Evolutionary conservation across 23 tunicate genomes (phyloP).

Genomic region (Trididemnum miniatum): DNA sequence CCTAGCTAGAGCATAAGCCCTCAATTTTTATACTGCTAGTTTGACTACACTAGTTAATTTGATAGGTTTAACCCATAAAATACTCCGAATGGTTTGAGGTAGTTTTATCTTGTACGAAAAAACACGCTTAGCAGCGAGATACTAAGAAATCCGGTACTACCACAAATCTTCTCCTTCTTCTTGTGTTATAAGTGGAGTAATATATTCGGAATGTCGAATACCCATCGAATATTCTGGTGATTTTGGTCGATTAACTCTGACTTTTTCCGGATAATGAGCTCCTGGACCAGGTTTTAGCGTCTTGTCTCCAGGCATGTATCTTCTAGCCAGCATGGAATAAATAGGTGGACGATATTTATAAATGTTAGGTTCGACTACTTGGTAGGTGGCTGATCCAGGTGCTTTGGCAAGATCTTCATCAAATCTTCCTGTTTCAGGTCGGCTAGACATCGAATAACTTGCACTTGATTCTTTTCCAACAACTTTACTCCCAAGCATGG

Average conservation of each 20-base stretch:
- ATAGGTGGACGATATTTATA: constrained; percentile 65
- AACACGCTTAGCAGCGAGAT: too few species aligned
- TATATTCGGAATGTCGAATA: constrained; percentile 91
- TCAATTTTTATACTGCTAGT: too few species aligned
- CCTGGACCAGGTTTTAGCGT: constrained; percentile 98
- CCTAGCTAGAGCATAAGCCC: too few species aligned
- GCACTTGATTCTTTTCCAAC: constrained; percentile 75
- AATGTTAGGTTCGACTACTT: constrained; percentile 67
- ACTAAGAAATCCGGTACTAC: background rate
- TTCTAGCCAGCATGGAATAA: constrained; percentile 87
- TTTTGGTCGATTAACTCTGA: constrained; percentile 60
- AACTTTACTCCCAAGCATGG: constrained; percentile 77
- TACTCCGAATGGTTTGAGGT: too few species aligned
- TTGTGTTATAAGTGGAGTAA: constrained; percentile 84
- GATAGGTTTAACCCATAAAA: too few species aligned
- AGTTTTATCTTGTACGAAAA: too few species aligned
- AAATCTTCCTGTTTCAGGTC: constrained; percentile 74
- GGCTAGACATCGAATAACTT: constrained; percentile 84
- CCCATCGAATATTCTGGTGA: constrained; percentile 86
- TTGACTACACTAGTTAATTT: too few species aligned
- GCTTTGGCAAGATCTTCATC: constrained; percentile 90
- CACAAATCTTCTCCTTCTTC: constrained; percentile 37
- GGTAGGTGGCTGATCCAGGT: constrained; percentile 92
- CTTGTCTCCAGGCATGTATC: constrained; percentile 95
- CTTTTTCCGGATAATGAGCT: constrained; percentile 81